phyloP scores from a whole-genome alignment of 1,140 invertebrate genomes.

The Drosophila pseudoobscura region DNA sequence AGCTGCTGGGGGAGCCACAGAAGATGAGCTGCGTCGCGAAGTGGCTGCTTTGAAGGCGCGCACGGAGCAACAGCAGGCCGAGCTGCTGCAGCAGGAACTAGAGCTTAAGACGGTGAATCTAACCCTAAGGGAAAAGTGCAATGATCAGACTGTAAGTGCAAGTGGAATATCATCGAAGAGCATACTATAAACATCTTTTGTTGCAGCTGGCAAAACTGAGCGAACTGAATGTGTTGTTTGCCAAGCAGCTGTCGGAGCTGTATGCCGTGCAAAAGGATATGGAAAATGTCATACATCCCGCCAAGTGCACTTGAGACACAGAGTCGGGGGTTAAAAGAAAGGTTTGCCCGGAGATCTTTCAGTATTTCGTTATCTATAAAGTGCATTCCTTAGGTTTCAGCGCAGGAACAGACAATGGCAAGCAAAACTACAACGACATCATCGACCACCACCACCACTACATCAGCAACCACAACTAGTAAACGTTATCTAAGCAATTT shows the following conservation, averaged over 20 bases:
- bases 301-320: slow-evolving; percentile 83
- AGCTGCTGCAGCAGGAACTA: slow-evolving; percentile 78
- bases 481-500: slow-evolving; percentile 80
- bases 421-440: slow-evolving; percentile 70
- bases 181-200: neutral
- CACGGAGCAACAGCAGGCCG: slow-evolving; percentile 77
- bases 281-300: slow-evolving; percentile 81
- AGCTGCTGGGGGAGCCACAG: slow-evolving; percentile 57
- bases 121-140: slow-evolving; percentile 79
- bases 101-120: slow-evolving; percentile 80
- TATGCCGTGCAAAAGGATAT: slow-evolving; percentile 86
- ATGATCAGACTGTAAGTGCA: slow-evolving; percentile 75
- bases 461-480: slow-evolving; percentile 63
- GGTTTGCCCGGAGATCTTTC: slow-evolving; percentile 28
- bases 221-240: slow-evolving; percentile 76
- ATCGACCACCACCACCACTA: slow-evolving; percentile 59
- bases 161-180: slow-evolving; percentile 1
- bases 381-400: slow-evolving; percentile 67
- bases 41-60: slow-evolving; percentile 77
- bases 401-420: slow-evolving; percentile 72
- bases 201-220: slow-evolving; percentile 75
- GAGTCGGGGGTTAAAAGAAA: slow-evolving; percentile 71
- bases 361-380: neutral
- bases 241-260: slow-evolving; percentile 74
- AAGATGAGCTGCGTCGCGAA: slow-evolving; percentile 81